Base-by-base conservation (phyloP, 2,797 vertebrate genomes). In the Galago senegalensis region DNA sequence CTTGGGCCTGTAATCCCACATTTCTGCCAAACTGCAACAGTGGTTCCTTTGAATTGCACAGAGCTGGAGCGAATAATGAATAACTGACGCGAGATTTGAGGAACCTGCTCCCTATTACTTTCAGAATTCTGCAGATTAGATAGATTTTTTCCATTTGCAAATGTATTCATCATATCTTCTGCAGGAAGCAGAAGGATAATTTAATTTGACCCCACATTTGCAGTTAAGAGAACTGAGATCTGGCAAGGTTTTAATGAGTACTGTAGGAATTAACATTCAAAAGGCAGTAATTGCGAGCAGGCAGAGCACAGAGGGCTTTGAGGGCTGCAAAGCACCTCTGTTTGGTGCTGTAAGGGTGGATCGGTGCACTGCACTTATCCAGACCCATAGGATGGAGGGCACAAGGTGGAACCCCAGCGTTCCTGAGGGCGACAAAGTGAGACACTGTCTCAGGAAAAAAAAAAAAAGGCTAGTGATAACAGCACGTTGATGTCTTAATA, bases 261-360 rank as follows among this genome's bases (percentile, higher is more conserved):
- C n/a, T 4, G 1, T 17, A 58, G 43, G 34, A 63, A 46, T 40
- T 5, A 16, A 21, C 1, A 9, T 72, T 67, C 6, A 21, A 53
- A 56, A 60, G 56, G 14, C 18, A 21, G 60, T 49, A 6, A 0
- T 0, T 23, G 0, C 16, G 17, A 17, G 1, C 6, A 29, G 14
- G 7, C 10, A 0, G 3, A 56, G 5, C n/a, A 29, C 8, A 16
- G 69, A 2, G 46, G 40, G 7, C 0, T 18, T 70, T 25, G 1
- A 29, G 14, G 9, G 17, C 21, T 16, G 14, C 0, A 34, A 20
- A 20, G 0, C 3, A 4, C 6, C 43, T 40, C 53, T 13, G 2
- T 0, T 0, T 10, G 25, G 16, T 18, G 3, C 23, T 25, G 11
- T 1, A 20, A 0, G 8, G 40, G 23, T 14, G 0, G 37, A 2